Conservation (phyloP, 2,888 invertebrate species). For the Autographa pulchrina region DNA sequence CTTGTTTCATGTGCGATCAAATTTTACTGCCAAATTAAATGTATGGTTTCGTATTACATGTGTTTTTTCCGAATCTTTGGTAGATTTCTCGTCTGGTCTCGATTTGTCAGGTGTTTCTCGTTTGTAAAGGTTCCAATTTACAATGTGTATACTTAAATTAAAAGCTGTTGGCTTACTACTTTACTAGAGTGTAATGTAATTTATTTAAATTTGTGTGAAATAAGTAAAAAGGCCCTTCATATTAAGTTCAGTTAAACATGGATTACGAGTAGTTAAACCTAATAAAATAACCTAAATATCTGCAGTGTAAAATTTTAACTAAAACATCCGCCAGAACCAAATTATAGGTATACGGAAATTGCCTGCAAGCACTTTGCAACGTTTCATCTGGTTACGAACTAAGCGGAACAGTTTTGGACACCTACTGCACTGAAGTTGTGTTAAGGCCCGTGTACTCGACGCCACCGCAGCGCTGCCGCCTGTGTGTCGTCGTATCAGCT, state of each 20-base stretch:
- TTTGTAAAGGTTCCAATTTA: neutral
- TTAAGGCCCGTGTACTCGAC: too few species aligned
- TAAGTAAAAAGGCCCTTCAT: too few species aligned
- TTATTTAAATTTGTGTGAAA: too few species aligned
- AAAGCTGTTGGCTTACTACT: too few species aligned
- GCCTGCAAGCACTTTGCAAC: neutral
- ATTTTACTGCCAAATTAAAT: neutral
- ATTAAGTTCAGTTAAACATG: too few species aligned
- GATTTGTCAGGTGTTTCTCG: neutral
- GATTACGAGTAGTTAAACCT: too few species aligned
- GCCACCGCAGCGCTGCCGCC: too few species aligned
- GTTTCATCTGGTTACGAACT: neutral
- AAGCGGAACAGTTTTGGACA: neutral
- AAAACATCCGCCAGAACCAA: neutral
- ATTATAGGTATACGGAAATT: constrained; percentile 8
- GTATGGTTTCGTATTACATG: neutral
- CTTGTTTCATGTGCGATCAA: constrained; percentile 17
- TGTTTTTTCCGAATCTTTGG: neutral
- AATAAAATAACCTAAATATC: too few species aligned
- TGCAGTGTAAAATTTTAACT: neutral
- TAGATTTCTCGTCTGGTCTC: too few species aligned
- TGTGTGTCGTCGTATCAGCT: too few species aligned
- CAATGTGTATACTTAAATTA: neutral
- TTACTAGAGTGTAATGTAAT: too few species aligned
- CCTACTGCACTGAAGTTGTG: neutral